Evolutionary conservation across 2,888 invertebrate genomes (phyloP).

Genomic region (Archaeoteleia sp.): DNA sequence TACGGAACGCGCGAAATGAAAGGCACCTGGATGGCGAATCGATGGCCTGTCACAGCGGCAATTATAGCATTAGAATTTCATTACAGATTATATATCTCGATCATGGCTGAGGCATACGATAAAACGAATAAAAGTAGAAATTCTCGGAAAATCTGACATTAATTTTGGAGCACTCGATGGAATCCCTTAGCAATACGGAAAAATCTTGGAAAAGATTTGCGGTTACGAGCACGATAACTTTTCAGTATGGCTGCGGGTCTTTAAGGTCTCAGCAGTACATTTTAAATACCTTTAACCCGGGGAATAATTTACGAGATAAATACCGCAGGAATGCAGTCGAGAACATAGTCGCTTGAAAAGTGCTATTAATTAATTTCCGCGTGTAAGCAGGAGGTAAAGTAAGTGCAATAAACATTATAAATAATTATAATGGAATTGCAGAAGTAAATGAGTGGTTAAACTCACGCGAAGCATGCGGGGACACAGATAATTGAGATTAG

Average conservation of each 20-base stretch:
- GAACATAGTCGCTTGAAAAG: conserved; percentile 9
- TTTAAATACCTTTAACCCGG: conserved; percentile 6
- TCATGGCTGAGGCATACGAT: no score
- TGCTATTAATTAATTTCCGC: conserved; percentile 23
- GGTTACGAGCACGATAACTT: neutral
- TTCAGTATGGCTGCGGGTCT: neutral
- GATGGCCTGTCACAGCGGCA: conserved; percentile 20
- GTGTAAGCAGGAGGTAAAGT: conserved; percentile 9
- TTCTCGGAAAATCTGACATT: no score
- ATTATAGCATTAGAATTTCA: conserved; percentile 23
- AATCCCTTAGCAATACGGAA: neutral
- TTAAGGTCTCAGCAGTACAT: neutral
- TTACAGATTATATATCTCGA: conserved; percentile 27
- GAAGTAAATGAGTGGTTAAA: no score
- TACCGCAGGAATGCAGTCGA: conserved; percentile 12
- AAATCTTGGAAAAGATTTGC: no score
- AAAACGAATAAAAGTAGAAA: no score
- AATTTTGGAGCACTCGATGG: no score
- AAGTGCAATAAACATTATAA: conserved; percentile 9
- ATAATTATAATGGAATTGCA: no score
- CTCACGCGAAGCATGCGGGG: no score
- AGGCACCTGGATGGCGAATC: conserved; percentile 26
- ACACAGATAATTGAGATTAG: no score
- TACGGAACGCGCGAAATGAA: conserved; percentile 36
- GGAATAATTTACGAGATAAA: conserved; percentile 15